Evolutionary conservation across 2,113 vertebrate genomes (phyloP).

Genomic region (Zosterops japonicus): DNA sequence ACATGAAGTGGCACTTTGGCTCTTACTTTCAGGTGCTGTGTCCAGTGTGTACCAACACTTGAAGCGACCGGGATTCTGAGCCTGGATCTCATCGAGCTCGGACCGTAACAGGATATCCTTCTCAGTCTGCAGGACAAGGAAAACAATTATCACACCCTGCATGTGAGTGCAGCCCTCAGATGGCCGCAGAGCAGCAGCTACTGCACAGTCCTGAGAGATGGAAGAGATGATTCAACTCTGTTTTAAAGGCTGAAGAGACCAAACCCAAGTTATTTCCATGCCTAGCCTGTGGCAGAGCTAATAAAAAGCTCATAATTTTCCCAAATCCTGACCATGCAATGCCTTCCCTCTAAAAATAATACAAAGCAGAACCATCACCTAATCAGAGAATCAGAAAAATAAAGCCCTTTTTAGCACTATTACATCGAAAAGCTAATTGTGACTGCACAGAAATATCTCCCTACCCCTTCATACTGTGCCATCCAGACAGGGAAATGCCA

Average conservation of each 20-base stretch:
- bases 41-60: constrained; percentile 96
- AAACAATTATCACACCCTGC: background rate
- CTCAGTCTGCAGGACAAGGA: constrained; percentile 78
- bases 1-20: background rate
- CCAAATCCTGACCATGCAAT: background rate
- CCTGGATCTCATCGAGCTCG: constrained; percentile 90
- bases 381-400: background rate
- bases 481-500: background rate
- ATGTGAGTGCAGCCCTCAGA: background rate
- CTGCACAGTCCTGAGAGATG: background rate
- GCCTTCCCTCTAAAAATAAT: background rate
- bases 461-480: background rate
- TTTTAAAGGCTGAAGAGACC: background rate
- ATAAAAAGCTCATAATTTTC: background rate
- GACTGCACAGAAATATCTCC: background rate
- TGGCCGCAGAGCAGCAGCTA: background rate
- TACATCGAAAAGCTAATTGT: background rate
- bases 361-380: background rate
- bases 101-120: constrained; percentile 90
- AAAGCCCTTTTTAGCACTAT: background rate
- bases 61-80: constrained; percentile 80
- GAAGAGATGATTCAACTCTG: background rate
- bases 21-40: constrained; percentile 83
- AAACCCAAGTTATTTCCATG: background rate
- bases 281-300: background rate